A percentile compares a stretch with the other conserved stretches of the same genome.
These are phyloP conservation scores for Diarsia dahlii DNA, from an alignment of 2,888 invertebrate species.

Conservation along the genomic window DNA sequence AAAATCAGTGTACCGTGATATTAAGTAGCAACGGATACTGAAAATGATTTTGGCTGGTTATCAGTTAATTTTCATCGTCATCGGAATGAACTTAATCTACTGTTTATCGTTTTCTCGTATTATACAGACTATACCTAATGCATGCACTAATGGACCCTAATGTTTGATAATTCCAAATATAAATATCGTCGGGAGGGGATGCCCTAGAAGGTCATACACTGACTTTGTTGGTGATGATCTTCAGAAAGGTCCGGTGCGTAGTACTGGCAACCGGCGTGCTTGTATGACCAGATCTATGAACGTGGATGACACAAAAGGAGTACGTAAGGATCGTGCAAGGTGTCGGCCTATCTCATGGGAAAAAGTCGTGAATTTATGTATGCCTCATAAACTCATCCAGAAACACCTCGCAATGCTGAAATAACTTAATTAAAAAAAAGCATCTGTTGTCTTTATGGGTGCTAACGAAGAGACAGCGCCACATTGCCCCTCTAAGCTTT, in stretches of 20 bases:
- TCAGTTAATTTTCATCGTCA: conserved; percentile 26
- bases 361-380: too few relatives aligned
- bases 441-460: conserved; percentile 27
- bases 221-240: too few relatives aligned
- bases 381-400: conserved; percentile 10
- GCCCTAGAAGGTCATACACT: too few relatives aligned
- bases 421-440: conserved; percentile 36
- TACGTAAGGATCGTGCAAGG: too few relatives aligned
- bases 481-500: conserved; percentile 31
- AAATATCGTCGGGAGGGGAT: too few relatives aligned
- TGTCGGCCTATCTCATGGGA: too few relatives aligned
- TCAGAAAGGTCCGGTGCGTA: too few relatives aligned
- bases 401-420: conserved; percentile 9
- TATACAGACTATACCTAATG: not conserved
- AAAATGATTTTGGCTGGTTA: conserved; percentile 23
- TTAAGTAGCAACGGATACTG: conserved; percentile 20
- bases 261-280: too few relatives aligned
- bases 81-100: not conserved
- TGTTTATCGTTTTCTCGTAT: not conserved
- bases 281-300: too few relatives aligned
- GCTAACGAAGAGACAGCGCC: conserved; percentile 19
- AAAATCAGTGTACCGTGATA: conserved; percentile 32
- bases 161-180: too few relatives aligned
- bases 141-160: not conserved
- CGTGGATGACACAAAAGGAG: too few relatives aligned